Base-by-base conservation (phyloP, 2,113 vertebrate genomes). In the Perognathus longimembris region DNA sequence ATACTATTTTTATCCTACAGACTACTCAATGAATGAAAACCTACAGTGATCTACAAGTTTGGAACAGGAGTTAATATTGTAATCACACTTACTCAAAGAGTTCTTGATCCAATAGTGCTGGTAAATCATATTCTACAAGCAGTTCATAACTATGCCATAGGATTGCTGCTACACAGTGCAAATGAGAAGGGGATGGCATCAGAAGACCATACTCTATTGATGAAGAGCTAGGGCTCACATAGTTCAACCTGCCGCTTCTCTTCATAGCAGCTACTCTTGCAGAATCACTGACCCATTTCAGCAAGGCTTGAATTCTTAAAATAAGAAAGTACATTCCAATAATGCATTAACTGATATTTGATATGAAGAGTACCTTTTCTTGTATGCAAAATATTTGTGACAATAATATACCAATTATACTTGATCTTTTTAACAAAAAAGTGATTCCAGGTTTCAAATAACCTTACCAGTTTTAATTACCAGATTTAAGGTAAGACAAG, bases 231-330 rank as follows among this genome's bases (percentile, higher is more conserved):
- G 98, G 97, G 61, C 98, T 97, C 54, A 97, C 50, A 88, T 98
- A 99, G 94, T 98, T 99, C 94, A 98, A 96, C 3, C 98, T 98
- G 40, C 98, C 97, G 73, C 97, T 98, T 95, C 98, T 98, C 94
- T 99, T 99, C 97, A 99, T 97, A 54, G 98, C 98, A 36, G 99
- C 99, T 88, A 99, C 98, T 95, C 98, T 98, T 1, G 99, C 99
- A 0, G 99, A 99, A 97, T 99, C 99, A 3, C 99, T 99, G 69
- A 99, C 99, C 99, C 99, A 99, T 97, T 99, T 99, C 93, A 99
- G 98, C 80, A 99, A 96, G 81, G 99, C 99, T 97, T 99, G 99
- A 97, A 99, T 99, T 98, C 99, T 99, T 97, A 89, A 97, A 98
- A 90, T 89, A 97, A 96, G 75, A 96, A 63, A 75, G 93, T n/a